A percentile compares a stretch with the other conserved stretches of the same genome.
Evolutionary conservation across 2,113 vertebrate genomes (phyloP).

Genomic region (Chionodraco myersi): DNA sequence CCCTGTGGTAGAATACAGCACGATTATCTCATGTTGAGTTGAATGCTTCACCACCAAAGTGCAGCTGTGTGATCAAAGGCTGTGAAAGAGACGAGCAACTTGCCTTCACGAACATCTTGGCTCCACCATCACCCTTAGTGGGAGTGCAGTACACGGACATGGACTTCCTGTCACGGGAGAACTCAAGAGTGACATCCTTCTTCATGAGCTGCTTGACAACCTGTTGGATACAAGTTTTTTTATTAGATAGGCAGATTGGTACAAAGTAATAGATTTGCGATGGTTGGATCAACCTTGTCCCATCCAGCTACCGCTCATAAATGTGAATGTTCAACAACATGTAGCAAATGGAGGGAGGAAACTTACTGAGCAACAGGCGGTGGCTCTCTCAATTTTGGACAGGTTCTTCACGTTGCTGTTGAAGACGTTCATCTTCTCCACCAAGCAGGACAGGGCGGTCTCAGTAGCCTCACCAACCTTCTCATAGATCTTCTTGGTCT

Average conservation of each 20-base stretch:
- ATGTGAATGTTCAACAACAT: not conserved
- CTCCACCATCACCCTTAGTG: slow-evolving; percentile 88
- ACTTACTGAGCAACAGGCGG: slow-evolving; percentile 91
- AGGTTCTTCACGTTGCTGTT: slow-evolving; percentile 86
- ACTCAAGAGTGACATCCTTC: slow-evolving; percentile 95
- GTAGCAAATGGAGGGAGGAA: not conserved
- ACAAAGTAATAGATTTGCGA: too few relatives aligned
- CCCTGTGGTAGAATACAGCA: slow-evolving; percentile 68
- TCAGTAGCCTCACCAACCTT: slow-evolving; percentile 97
- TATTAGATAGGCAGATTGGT: not conserved
- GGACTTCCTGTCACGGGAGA: slow-evolving; percentile 95
- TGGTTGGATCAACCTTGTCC: too few relatives aligned
- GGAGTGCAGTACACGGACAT: slow-evolving; percentile 95
- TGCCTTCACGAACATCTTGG: slow-evolving; percentile 95
- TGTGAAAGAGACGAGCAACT: slow-evolving; percentile 25
- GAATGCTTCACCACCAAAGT: not conserved
- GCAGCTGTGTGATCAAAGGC: not conserved
- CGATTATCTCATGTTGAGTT: not conserved
- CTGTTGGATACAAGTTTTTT: slow-evolving; percentile 67
- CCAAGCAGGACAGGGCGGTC: slow-evolving; percentile 91
- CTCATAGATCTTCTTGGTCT: slow-evolving; percentile 93
- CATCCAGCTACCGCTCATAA: not conserved
- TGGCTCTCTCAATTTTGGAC: slow-evolving; percentile 90
- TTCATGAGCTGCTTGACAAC: slow-evolving; percentile 94
- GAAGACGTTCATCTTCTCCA: slow-evolving; percentile 98